A percentile compares a stretch with the other conserved stretches of the same genome.
Evolutionary conservation across 2,888 invertebrate species (phyloP).

Genomic region (Chalcosyrphus nemorum): DNA sequence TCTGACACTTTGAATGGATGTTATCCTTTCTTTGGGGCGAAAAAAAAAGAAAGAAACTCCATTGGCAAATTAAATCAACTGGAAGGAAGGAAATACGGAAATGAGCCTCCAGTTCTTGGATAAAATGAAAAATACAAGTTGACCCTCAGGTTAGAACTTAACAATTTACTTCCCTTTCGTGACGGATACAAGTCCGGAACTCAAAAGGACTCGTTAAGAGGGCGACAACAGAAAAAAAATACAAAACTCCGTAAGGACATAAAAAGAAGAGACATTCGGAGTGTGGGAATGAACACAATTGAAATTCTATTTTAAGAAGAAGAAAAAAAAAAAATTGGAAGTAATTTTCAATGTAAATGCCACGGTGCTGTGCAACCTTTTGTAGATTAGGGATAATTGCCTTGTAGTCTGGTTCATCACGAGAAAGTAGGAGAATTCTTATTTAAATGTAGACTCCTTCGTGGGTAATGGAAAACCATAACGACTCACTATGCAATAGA

Average conservation of each 20-base stretch:
- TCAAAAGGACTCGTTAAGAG: slow-evolving; percentile 19
- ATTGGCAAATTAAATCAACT: slow-evolving; percentile 43
- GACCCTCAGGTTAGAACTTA: slow-evolving; percentile 29
- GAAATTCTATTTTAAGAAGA: slow-evolving; percentile 8
- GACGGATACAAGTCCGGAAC: slow-evolving; percentile 19
- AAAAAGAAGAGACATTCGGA: neutral
- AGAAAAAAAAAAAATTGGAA: neutral
- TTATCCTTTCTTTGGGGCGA: slow-evolving; percentile 26
- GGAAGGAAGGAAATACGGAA: slow-evolving; percentile 14
- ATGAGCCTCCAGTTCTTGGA: slow-evolving; percentile 10
- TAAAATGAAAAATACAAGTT: neutral
- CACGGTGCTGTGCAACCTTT: neutral
- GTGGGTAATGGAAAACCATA: too few relatives aligned
- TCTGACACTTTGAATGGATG: slow-evolving; percentile 17
- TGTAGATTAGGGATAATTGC: neutral
- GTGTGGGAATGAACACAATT: neutral
- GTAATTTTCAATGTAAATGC: neutral
- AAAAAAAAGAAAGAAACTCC: too few relatives aligned
- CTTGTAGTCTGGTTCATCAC: too few relatives aligned
- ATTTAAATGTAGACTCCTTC: too few relatives aligned
- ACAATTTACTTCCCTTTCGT: slow-evolving; percentile 40
- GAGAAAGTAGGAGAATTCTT: too few relatives aligned
- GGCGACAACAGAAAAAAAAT: neutral
- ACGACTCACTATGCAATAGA: too few relatives aligned
- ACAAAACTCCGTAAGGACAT: neutral